A percentile compares a stretch with the other conserved stretches of the same genome.
Evolutionary conservation across 1,140 invertebrate species (phyloP).

Genomic region (Macrocentrus cingulum): DNA sequence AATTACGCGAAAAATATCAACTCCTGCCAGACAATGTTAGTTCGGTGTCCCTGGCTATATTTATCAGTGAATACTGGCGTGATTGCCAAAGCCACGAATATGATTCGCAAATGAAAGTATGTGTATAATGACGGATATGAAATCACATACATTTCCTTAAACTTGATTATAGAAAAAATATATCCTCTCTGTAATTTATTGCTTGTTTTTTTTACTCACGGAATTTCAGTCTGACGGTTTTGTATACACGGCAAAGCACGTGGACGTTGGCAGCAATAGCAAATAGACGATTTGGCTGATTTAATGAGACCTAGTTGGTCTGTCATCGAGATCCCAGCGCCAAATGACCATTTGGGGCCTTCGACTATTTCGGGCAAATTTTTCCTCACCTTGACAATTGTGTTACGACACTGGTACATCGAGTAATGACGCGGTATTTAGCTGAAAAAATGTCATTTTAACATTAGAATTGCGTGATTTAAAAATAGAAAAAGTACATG

Average conservation of each 20-base stretch:
- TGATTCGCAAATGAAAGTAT: conserved; percentile 35
- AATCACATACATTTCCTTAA: conserved; percentile 9
- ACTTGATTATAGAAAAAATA: too few relatives aligned
- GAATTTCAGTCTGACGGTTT: too few relatives aligned
- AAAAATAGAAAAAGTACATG: too few relatives aligned
- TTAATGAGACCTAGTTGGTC: conserved; percentile 1
- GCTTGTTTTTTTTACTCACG: too few relatives aligned
- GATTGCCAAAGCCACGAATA: conserved; percentile 34
- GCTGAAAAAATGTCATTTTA: too few relatives aligned
- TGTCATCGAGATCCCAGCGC: not conserved
- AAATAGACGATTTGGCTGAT: conserved; percentile 6
- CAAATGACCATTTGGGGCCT: conserved; percentile 14
- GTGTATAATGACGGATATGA: not conserved
- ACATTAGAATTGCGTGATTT: too few relatives aligned
- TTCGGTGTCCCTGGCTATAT: conserved; percentile 37
- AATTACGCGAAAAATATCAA: conserved; percentile 3
- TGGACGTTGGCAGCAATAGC: not conserved
- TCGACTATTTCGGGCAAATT: conserved; percentile 16
- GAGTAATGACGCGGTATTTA: too few relatives aligned
- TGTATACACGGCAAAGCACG: not conserved
- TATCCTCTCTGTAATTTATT: too few relatives aligned
- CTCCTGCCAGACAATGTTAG: conserved; percentile 18
- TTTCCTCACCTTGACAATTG: not conserved
- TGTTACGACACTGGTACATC: too few relatives aligned
- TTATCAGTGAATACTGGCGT: conserved; percentile 41